phyloP scores from a whole-genome alignment of 2,113 vertebrate species.

The Beaufortia kweichowensis region DNA sequence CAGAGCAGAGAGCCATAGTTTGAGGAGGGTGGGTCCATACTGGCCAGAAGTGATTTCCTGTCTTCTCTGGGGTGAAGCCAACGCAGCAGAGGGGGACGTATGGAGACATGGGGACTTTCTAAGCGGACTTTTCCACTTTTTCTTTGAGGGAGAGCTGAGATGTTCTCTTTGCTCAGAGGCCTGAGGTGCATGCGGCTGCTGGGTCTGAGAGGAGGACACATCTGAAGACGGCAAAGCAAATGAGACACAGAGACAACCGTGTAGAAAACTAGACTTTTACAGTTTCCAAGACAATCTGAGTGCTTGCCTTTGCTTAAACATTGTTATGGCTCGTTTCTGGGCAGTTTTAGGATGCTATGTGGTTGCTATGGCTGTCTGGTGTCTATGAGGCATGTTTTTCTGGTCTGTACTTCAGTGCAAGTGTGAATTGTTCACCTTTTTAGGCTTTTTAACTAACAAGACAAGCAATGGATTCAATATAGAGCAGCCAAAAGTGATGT shows the following conservation, averaged over 20 bases:
- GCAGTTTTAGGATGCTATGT: too few species aligned
- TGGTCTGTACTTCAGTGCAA: too few species aligned
- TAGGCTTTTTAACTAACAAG: neutral
- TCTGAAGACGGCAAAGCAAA: slow-evolving; percentile 68
- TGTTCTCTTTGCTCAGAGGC: slow-evolving; percentile 86
- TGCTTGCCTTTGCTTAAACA: too few species aligned
- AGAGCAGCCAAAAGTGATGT: neutral
- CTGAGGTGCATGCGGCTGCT: slow-evolving; percentile 90
- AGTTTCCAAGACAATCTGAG: too few species aligned
- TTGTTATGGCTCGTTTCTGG: too few species aligned
- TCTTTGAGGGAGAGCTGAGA: slow-evolving; percentile 89
- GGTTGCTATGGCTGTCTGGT: too few species aligned
- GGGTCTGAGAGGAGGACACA: slow-evolving; percentile 94
- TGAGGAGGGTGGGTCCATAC: slow-evolving; percentile 84
- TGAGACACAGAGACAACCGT: slow-evolving; percentile 2
- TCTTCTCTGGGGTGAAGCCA: slow-evolving; percentile 87
- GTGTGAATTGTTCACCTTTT: too few species aligned
- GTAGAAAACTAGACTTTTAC: neutral
- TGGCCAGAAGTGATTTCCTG: slow-evolving; percentile 91
- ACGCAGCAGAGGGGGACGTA: slow-evolving; percentile 85
- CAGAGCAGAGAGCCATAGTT: slow-evolving; percentile 91
- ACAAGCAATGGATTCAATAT: neutral
- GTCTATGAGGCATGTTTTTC: too few species aligned
- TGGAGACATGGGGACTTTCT: slow-evolving; percentile 88
- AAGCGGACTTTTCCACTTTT: slow-evolving; percentile 77